Conservation (phyloP, 1,140 invertebrate genomes). For the Brachionus plicatilis region DNA sequence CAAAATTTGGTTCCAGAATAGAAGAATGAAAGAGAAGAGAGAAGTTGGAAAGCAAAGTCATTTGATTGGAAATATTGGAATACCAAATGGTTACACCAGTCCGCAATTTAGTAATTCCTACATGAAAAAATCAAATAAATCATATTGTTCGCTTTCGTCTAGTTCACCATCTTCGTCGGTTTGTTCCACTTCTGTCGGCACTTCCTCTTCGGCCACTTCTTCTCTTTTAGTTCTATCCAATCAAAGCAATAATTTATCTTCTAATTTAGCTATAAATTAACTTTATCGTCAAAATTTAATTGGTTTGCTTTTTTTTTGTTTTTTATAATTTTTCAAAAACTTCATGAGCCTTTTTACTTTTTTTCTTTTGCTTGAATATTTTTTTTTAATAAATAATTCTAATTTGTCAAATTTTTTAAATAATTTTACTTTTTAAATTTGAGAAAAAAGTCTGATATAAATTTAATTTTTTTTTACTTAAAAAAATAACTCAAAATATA, state of each 20-base stretch:
- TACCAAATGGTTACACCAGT: neutral
- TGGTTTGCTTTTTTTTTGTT: neutral
- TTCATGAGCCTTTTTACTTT: neutral
- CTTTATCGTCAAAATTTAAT: neutral
- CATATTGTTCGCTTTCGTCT: neutral
- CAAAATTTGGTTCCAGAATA: slow-evolving; percentile 41
- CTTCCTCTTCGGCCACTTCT: neutral
- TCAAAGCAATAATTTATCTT: neutral
- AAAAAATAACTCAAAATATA: too few relatives aligned
- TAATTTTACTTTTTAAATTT: neutral
- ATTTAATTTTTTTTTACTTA: too few relatives aligned
- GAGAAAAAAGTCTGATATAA: too few relatives aligned
- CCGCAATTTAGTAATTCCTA: neutral
- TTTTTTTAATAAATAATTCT: neutral
- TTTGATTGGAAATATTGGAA: neutral
- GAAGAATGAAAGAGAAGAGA: slow-evolving; percentile 41
- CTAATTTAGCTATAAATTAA: neutral
- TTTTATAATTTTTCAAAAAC: neutral
- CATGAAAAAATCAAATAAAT: neutral
- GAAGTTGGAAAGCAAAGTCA: slow-evolving; percentile 30
- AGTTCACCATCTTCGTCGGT: neutral
- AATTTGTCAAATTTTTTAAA: neutral
- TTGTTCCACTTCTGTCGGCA: neutral
- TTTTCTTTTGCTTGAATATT: neutral
- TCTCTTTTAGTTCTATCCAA: neutral